Percentiles rank a stretch among this genome's conserved stretches.
phyloP scores from a whole-genome alignment of 2,888 invertebrate genomes.

The Acrocera orbiculus region DNA sequence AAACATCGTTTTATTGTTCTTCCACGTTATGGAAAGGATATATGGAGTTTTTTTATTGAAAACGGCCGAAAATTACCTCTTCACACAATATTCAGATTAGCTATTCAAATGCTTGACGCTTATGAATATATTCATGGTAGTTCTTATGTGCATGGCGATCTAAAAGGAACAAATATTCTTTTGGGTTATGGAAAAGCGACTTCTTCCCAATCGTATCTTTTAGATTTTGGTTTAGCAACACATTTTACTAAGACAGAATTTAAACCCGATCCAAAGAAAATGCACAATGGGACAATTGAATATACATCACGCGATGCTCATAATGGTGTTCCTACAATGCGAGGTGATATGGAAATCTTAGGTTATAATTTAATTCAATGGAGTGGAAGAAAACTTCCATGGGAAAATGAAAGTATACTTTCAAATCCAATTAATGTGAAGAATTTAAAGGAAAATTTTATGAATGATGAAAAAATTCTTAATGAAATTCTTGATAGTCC shows the following conservation, averaged over 20 bases:
- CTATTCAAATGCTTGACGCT: conserved; percentile 72
- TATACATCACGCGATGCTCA: conserved; percentile 95
- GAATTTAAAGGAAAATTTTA: conserved; percentile 47
- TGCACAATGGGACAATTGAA: conserved; percentile 94
- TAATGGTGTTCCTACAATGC: conserved; percentile 68
- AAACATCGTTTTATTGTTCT: conserved; percentile 81
- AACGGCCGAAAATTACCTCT: conserved; percentile 49
- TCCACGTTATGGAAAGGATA: conserved; percentile 74
- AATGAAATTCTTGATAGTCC: conserved; percentile 24
- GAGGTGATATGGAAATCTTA: conserved; percentile 87
- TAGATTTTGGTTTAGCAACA: conserved; percentile 85
- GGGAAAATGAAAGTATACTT: conserved; percentile 48
- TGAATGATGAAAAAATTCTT: conserved; percentile 32
- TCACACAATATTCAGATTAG: conserved; percentile 59
- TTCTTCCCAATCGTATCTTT: conserved; percentile 60
- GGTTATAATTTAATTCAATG: conserved; percentile 89
- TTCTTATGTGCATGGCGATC: conserved; percentile 87
- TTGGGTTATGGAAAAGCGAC: conserved; percentile 48
- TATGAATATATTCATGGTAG: conserved; percentile 82
- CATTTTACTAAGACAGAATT: conserved; percentile 60
- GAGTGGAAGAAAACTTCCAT: conserved; percentile 68
- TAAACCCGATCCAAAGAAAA: conserved; percentile 75
- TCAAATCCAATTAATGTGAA: conserved; percentile 44
- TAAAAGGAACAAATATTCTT: conserved; percentile 89
- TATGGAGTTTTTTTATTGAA: conserved; percentile 57